Base-by-base conservation (phyloP, 2,888 invertebrate genomes). In the Steromphala cineraria region DNA sequence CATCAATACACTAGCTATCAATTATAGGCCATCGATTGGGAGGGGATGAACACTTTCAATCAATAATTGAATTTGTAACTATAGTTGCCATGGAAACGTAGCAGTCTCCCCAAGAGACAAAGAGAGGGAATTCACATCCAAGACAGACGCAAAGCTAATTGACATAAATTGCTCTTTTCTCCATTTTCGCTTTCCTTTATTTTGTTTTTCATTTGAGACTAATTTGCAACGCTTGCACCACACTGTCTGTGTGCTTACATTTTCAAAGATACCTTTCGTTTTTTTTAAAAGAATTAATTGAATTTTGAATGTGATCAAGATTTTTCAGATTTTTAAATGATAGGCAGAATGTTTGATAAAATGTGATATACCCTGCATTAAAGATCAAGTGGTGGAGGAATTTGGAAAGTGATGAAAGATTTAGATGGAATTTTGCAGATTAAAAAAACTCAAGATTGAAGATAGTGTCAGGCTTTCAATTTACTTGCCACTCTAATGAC, bases 51-150 rank as follows among this genome's bases (percentile, higher is more conserved):
- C 76, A 76, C 76, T 53, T 76, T 21, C 78, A 75, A 80, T 80
- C 80, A 80, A 80, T 80, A 80, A 80, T 80, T 80, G 80, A 80
- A 80, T 80, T 80, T 80, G 80, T 80, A 75, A 67, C 80, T 76
- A 75, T 80, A 75, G 75, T 80, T 80, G 75, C 80, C 80, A 80
- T 80, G 80, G 75, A 28, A 75, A 80, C 76, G 21, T 40, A 76
- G 80, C 67, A 15, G 62, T 46, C 55, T 56, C 75, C 80, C 80
- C 75, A 31, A 71, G 80, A 75, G 75, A 80, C 80, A 53, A 76
- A 80, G 56, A 75, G 53, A 53, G 62, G 56, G 75, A 76, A 80
- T 71, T 40, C 71, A 71, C 71, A 71, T 71, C 28, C 71, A 71
- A 71, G 71, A 71, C 71, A 71, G 71, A 31, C 71, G 36, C 71